These are phyloP conservation scores for Danio kyathit DNA, from an alignment of 2,797 vertebrate genomes.

Conservation along the genomic window DNA sequence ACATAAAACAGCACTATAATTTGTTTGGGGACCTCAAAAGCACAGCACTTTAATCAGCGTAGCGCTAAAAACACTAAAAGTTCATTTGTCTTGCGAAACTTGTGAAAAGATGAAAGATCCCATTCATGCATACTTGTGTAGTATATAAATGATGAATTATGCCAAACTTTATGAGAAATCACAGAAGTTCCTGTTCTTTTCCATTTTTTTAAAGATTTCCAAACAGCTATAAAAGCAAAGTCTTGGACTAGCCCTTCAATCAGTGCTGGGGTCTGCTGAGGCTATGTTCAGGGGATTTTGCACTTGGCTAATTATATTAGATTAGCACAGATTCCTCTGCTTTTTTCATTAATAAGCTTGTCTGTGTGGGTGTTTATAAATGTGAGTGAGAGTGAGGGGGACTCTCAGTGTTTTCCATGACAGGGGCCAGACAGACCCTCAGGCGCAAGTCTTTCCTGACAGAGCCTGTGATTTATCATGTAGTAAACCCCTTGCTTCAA, in stretches of 20 bases:
- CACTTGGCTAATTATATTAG: conserved; percentile 42
- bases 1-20: conserved; percentile 25
- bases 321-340: conserved; percentile 25
- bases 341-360: conserved; percentile 27
- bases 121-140: conserved; percentile 6
- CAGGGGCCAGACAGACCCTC: conserved; percentile 41
- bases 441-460: conserved; percentile 50
- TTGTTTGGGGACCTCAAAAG: background rate
- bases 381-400: conserved; percentile 32
- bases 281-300: conserved; percentile 34
- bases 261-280: conserved; percentile 27
- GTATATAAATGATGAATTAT: conserved; percentile 22
- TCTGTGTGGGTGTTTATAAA: conserved; percentile 45
- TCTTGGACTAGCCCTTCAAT: conserved; percentile 16
- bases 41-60: conserved; percentile 18
- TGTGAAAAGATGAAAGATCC: conserved; percentile 36
- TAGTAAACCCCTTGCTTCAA: conserved; percentile 51
- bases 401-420: conserved; percentile 61
- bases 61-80: background rate
- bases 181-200: conserved; percentile 9
- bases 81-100: conserved; percentile 11
- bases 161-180: conserved; percentile 23
- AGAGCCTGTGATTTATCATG: conserved; percentile 72
- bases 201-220: background rate
- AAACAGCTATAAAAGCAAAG: conserved; percentile 36